A percentile compares a stretch with the other conserved stretches of the same genome.
phyloP scores from a whole-genome alignment of 2,797 vertebrate genomes.

The Oreochromis grahami region DNA sequence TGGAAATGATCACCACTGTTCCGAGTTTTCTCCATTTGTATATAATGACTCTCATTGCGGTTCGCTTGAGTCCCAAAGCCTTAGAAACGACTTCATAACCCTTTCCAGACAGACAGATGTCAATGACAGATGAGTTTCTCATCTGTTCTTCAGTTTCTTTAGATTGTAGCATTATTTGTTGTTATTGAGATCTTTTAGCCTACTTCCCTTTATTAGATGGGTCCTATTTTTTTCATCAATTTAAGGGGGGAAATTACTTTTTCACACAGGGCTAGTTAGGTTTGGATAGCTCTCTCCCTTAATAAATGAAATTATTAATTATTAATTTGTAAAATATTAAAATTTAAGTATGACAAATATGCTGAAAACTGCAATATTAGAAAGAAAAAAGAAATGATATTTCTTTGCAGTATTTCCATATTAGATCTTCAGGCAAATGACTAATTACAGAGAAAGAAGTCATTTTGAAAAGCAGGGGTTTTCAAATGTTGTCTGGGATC shows the following conservation, averaged over 20 bases:
- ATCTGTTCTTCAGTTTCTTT: neutral
- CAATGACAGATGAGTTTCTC: neutral
- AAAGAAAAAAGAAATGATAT: neutral
- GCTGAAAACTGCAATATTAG: neutral
- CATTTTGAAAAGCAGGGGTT: neutral
- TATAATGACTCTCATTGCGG: neutral
- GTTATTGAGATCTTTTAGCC: neutral
- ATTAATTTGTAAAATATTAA: neutral
- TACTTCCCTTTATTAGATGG: fast-evolving
- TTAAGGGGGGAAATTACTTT: neutral
- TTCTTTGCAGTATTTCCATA: neutral
- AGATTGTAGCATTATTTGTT: neutral
- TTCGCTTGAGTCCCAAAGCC: neutral
- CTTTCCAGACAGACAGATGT: neutral
- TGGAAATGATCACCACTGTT: neutral
- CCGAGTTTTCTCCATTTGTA: neutral
- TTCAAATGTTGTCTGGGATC: too few species aligned
- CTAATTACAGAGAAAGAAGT: neutral
- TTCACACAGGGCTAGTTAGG: neutral
- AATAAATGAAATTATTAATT: neutral
- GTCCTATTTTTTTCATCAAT: neutral
- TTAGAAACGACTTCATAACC: neutral
- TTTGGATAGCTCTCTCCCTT: fast-evolving
- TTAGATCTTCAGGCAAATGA: neutral
- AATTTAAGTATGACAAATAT: neutral